These are phyloP conservation scores for Ophion ventricosus DNA, from an alignment of 2,888 invertebrate species.

Conservation along the genomic window DNA sequence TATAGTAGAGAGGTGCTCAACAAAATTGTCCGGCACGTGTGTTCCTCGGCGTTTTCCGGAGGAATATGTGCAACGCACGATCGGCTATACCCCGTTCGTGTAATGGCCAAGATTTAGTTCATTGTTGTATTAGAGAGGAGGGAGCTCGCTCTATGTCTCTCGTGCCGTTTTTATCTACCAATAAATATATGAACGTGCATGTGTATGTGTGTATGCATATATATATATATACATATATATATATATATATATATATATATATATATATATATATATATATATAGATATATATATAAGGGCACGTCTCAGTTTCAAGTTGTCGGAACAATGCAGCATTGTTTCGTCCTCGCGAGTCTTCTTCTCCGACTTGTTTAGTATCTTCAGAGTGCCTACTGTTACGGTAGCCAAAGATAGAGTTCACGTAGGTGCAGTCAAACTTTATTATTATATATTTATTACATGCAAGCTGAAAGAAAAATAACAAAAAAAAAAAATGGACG, in stretches of 20 bases:
- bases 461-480: constrained; percentile 16
- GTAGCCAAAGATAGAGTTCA: constrained; percentile 61
- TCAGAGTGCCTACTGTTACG: constrained; percentile 64
- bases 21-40: constrained; percentile 23
- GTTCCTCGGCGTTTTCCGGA: constrained; percentile 36
- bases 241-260: constrained; percentile 35
- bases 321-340: constrained; percentile 81
- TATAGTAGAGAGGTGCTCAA: constrained; percentile 7
- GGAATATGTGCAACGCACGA: constrained; percentile 68
- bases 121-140: constrained; percentile 39
- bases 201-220: constrained; percentile 24
- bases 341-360: constrained; percentile 69
- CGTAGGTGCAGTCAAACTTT: constrained; percentile 55
- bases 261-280: constrained; percentile 18
- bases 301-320: constrained; percentile 75
- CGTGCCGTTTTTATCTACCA: constrained; percentile 44
- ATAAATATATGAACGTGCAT: constrained; percentile 37
- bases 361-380: constrained; percentile 68
- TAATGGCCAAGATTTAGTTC: constrained; percentile 67
- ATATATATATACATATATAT: constrained; percentile 33
- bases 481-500: background rate
- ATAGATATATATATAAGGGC: constrained; percentile 39
- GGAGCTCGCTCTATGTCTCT: constrained; percentile 31
- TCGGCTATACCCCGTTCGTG: constrained; percentile 62
- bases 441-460: constrained; percentile 50